A percentile compares a stretch with the other conserved stretches of the same genome.
These are phyloP conservation scores for Apomyelois bistriatella DNA, from an alignment of 2,888 invertebrate species.

Conservation along the genomic window DNA sequence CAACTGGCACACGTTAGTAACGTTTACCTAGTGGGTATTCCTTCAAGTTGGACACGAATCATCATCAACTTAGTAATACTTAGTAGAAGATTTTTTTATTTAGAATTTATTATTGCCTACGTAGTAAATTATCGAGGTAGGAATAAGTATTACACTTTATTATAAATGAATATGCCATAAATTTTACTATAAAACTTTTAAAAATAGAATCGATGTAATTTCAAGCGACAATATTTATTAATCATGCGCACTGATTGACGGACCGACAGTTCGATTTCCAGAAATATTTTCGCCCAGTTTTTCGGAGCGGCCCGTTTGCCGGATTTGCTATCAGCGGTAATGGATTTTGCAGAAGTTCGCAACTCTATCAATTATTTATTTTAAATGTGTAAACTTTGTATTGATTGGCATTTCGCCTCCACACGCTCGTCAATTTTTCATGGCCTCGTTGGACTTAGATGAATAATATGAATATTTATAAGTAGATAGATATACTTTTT, in stretches of 20 bases:
- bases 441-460: neutral
- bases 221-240: constrained; percentile 11
- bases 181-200: neutral
- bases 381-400: constrained; percentile 15
- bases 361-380: constrained; percentile 21
- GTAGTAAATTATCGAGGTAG: too few relatives aligned
- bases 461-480: too few relatives aligned
- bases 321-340: constrained; percentile 20
- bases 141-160: too few relatives aligned
- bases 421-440: neutral
- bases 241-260: constrained; percentile 18
- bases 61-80: too few relatives aligned
- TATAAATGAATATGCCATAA: too few relatives aligned
- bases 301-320: constrained; percentile 10
- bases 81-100: too few relatives aligned
- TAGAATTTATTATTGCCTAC: too few relatives aligned
- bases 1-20: constrained; percentile 15
- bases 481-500: too few relatives aligned
- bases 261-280: constrained; percentile 20
- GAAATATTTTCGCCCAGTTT: constrained; percentile 18
- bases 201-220: neutral
- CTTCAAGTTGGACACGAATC: too few relatives aligned
- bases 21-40: too few relatives aligned
- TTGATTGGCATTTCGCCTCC: neutral
- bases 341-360: constrained; percentile 20